Conservation (phyloP, 2,113 vertebrate species). For the Orientallactaga bullata region DNA sequence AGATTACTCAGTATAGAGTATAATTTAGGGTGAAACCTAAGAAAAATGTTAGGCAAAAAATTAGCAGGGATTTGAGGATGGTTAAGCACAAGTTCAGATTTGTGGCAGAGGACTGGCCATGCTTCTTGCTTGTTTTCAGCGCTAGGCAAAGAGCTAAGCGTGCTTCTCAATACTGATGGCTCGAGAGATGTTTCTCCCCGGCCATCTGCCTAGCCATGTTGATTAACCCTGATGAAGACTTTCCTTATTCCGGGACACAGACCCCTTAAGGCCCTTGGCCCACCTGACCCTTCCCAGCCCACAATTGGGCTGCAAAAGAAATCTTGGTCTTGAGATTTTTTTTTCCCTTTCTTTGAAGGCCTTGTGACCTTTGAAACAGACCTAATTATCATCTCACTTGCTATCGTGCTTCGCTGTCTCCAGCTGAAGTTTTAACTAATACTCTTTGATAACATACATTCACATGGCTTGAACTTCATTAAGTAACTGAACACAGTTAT, state of each 20-base stretch:
- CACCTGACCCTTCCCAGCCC: not conserved
- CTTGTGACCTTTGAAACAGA: not conserved
- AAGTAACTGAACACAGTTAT: not conserved
- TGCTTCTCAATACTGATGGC: not conserved
- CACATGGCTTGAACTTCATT: not conserved
- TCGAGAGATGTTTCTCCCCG: not conserved
- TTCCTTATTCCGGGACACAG: not conserved
- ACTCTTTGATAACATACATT: conserved; percentile 5
- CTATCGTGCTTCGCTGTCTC: not conserved
- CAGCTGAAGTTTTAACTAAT: conserved; percentile 16
- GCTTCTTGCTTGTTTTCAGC: not conserved
- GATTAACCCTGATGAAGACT: not conserved
- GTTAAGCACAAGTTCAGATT: not conserved
- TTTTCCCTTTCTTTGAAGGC: not conserved
- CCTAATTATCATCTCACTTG: not conserved
- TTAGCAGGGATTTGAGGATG: not conserved
- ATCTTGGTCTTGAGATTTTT: not conserved
- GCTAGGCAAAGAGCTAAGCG: not conserved
- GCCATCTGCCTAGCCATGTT: not conserved
- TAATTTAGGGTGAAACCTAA: not conserved
- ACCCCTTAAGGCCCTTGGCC: accelerated
- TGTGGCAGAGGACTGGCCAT: not conserved
- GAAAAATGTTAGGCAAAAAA: not conserved
- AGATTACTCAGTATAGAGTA: not conserved
- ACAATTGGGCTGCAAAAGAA: not conserved